These are phyloP conservation scores for Sturnus vulgaris DNA, from an alignment of 2,113 vertebrate genomes.

Conservation along the genomic window DNA sequence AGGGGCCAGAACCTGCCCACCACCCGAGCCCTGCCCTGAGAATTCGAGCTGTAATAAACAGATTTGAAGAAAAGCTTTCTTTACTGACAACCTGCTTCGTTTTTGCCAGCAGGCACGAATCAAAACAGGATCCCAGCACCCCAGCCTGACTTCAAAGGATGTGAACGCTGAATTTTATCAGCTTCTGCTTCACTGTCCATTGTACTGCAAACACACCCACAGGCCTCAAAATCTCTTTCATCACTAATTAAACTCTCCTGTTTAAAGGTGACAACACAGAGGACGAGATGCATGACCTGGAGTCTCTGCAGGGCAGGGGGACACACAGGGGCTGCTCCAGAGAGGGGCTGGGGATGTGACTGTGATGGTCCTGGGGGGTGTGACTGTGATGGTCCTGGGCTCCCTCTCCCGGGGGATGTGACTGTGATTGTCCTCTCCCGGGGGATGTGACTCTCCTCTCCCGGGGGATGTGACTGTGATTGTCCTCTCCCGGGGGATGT, in stretches of 20 bases:
- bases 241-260: background rate
- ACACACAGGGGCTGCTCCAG: background rate
- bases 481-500: too few relatives aligned
- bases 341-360: background rate
- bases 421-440: too few relatives aligned
- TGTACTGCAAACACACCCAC: background rate
- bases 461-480: too few relatives aligned
- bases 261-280: background rate
- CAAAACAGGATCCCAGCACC: background rate
- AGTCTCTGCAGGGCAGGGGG: background rate
- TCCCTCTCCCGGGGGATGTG: too few relatives aligned
- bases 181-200: slow-evolving; percentile 23
- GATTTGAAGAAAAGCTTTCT: slow-evolving; percentile 8
- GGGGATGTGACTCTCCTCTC: too few relatives aligned
- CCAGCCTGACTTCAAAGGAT: slow-evolving; percentile 43
- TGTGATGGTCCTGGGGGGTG: too few relatives aligned
- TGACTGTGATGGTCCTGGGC: too few relatives aligned
- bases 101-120: slow-evolving; percentile 38
- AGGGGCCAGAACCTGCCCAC: background rate
- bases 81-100: slow-evolving; percentile 36
- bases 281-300: background rate
- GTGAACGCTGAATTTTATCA: background rate
- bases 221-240: background rate
- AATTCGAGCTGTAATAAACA: slow-evolving; percentile 3
- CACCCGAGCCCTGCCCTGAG: background rate